Base-by-base conservation (phyloP, 1,140 invertebrate genomes). In the Drosophila malerkotliana region DNA sequence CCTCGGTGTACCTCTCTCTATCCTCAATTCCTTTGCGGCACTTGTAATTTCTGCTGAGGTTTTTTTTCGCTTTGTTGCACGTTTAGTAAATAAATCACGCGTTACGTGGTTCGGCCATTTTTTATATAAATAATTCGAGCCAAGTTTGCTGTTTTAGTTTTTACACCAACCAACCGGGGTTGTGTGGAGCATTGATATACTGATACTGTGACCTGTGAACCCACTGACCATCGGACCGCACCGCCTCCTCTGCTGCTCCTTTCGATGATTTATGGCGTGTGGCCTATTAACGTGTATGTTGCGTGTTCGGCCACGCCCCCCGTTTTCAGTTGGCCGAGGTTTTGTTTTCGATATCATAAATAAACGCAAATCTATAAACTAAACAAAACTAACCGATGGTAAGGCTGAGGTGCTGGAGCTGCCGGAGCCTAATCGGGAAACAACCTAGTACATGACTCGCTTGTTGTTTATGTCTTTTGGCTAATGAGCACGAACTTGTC, bases 401-500 rank as follows among this genome's bases (percentile, higher is more conserved):
- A 18, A 8, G 6, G 10, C 0, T 21, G 21, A 21, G 21, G 21
- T 21, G 21, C 2, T 21, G 21, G 21, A 21, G 34, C 37, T 10
- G 10, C 14, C 9, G 34, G 24, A 8, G 28, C 34, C 34, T 37
- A 18, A 55, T 37, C 3, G 54, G 26, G n/a, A n/a, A 32, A 73
- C 59, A 73, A 66, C 44, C 63, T 49, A 60, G 39, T 44, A 64
- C 73, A 84, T 56, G 73, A 75, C 66, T 79, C 52, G 61, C 47
- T 44, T 45, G 64, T 62, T 73, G 60, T 59, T 83, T 73, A 59
- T 77, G 56, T 39, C 72, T 15, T 44, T 18, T 26, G 64, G 83
- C 83, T 88, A 88, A 89, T 88, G 79, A 88, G 84, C 84, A 89
- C 84, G 84, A 83, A 88, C 76, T 88, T 88, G 83, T 88, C 83